Conservation (phyloP, 2,888 invertebrate species). For the Stenurella melanura region DNA sequence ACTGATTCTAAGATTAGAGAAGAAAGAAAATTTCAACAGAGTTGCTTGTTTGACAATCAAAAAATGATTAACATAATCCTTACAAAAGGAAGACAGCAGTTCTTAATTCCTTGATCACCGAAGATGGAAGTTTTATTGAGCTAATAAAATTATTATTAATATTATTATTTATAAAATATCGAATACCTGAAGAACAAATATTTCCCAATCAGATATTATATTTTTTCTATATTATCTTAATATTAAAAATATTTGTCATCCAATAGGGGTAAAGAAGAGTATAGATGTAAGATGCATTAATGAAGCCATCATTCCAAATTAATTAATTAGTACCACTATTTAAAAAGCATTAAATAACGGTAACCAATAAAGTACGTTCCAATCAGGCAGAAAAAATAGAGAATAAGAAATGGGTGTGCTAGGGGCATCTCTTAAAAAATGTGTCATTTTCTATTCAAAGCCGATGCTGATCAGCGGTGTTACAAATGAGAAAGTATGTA, state of each 20-base stretch:
- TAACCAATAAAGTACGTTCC: constrained; percentile 2
- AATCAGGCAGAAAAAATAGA: neutral
- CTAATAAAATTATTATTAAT: too few species aligned
- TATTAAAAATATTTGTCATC: neutral
- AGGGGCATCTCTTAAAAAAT: constrained; percentile 3
- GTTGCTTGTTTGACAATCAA: too few species aligned
- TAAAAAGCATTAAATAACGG: constrained; percentile 15
- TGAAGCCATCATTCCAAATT: neutral
- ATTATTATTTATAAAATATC: too few species aligned
- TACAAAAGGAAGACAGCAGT: too few species aligned
- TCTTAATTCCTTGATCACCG: too few species aligned
- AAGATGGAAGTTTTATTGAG: too few species aligned
- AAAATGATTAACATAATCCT: too few species aligned
- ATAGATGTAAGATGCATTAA: neutral
- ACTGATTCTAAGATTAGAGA: too few species aligned
- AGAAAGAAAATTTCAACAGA: too few species aligned
- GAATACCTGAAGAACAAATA: too few species aligned
- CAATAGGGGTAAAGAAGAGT: neutral
- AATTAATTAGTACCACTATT: constrained; percentile 1
- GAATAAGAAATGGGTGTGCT: neutral
- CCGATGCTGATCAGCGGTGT: neutral
- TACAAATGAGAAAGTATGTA: neutral
- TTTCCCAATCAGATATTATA: too few species aligned
- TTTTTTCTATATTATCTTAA: too few species aligned
- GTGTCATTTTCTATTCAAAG: neutral